phyloP scores from a whole-genome alignment of 2,888 invertebrate species.

The Zeuzera pyrina region DNA sequence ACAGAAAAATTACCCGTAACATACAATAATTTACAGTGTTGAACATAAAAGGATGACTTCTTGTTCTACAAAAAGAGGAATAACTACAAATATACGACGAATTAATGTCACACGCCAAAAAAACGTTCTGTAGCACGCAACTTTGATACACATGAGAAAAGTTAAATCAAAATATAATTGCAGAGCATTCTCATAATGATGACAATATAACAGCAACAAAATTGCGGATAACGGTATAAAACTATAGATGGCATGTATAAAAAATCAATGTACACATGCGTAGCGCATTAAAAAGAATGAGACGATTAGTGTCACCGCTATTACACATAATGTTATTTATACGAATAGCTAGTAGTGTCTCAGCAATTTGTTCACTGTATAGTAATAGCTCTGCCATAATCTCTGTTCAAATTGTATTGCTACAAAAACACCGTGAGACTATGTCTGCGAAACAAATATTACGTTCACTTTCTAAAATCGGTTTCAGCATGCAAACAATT shows the following conservation, averaged over 20 bases:
- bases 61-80: too few species aligned
- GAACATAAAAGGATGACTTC: too few species aligned
- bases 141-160: too few species aligned
- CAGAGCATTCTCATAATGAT: slow-evolving; percentile 24
- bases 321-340: slow-evolving; percentile 35
- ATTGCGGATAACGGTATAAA: slow-evolving; percentile 31
- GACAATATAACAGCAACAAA: slow-evolving; percentile 27
- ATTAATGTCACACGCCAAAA: too few species aligned
- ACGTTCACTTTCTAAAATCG: slow-evolving; percentile 38
- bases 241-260: slow-evolving; percentile 23
- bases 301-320: slow-evolving; percentile 48
- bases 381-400: slow-evolving; percentile 23
- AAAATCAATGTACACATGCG: slow-evolving; percentile 37
- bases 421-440: slow-evolving; percentile 35
- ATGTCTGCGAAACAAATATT: slow-evolving; percentile 22
- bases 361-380: slow-evolving; percentile 34
- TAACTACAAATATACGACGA: too few species aligned
- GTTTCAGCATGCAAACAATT: slow-evolving; percentile 19
- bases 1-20: too few species aligned
- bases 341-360: slow-evolving; percentile 24
- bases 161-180: too few species aligned
- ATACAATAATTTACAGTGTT: too few species aligned
- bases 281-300: slow-evolving; percentile 27
- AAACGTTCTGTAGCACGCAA: too few species aligned
- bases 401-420: slow-evolving; percentile 28